Evolutionary conservation across 2,888 invertebrate genomes (phyloP).

Genomic region (Fragum whitleyi): DNA sequence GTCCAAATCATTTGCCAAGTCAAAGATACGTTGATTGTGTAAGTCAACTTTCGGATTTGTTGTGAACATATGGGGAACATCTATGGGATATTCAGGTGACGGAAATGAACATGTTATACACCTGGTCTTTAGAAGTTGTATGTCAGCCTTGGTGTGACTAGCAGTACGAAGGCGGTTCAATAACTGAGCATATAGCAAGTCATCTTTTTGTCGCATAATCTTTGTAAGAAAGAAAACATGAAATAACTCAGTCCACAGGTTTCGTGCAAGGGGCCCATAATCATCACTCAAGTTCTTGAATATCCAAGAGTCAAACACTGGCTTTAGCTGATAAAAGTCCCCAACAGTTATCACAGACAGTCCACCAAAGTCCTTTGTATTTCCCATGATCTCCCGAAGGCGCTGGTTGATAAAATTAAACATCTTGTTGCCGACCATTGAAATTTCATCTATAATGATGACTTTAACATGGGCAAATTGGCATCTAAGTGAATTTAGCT

Average conservation of each 20-base stretch:
- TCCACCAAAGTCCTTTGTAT: conserved; percentile 48
- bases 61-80: conserved; percentile 27
- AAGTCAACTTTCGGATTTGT: background rate
- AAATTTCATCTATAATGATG: conserved; percentile 60
- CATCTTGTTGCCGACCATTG: conserved; percentile 49
- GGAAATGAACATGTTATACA: background rate
- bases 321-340: conserved; percentile 52
- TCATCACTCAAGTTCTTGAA: conserved; percentile 7
- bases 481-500: background rate
- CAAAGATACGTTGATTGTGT: too few relatives aligned
- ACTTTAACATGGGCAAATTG: background rate
- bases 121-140: background rate
- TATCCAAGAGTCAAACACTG: conserved; percentile 56
- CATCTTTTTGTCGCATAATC: conserved; percentile 45
- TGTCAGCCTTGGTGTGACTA: background rate
- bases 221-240: conserved; percentile 46
- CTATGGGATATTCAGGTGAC: conserved; percentile 21
- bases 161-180: background rate
- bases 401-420: background rate
- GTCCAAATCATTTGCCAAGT: too few relatives aligned
- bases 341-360: conserved; percentile 24
- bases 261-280: conserved; percentile 26
- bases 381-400: conserved; percentile 22
- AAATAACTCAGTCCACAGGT: conserved; percentile 53
- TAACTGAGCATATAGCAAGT: background rate